Evolutionary conservation across 2,888 invertebrate species (phyloP).

Genomic region (Bibio marci): DNA sequence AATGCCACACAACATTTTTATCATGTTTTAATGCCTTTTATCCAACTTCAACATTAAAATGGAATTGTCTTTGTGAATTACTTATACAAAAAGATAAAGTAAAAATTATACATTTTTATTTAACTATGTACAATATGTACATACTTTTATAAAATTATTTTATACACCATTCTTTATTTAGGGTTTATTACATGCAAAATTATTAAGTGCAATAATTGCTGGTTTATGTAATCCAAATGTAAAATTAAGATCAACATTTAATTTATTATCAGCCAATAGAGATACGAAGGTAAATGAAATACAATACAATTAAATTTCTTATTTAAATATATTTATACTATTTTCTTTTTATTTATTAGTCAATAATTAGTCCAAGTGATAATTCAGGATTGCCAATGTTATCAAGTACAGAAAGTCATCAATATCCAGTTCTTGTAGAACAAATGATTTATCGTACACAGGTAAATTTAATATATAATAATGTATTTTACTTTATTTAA

Average conservation of each 20-base stretch:
- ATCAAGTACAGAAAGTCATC: constrained; percentile 47
- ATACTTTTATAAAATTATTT: too few species aligned
- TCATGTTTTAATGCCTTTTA: constrained; percentile 92
- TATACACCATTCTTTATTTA: constrained; percentile 9
- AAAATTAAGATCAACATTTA: constrained; percentile 56
- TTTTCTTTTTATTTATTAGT: constrained; percentile 8
- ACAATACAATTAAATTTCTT: background rate
- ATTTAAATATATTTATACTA: background rate
- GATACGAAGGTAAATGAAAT: constrained; percentile 21
- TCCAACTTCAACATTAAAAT: constrained; percentile 82
- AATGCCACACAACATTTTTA: constrained; percentile 80
- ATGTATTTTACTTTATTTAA: too few species aligned
- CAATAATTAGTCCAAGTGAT: constrained; percentile 46
- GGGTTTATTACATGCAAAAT: constrained; percentile 29
- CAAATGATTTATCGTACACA: constrained; percentile 56
- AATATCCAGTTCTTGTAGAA: constrained; percentile 59
- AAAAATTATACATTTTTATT: constrained; percentile 11
- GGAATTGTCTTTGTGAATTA: constrained; percentile 78
- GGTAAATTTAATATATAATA: constrained; percentile 19
- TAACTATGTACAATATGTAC: background rate
- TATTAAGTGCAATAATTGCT: constrained; percentile 65
- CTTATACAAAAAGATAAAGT: constrained; percentile 55
- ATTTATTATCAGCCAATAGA: constrained; percentile 37
- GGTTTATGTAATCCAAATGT: constrained; percentile 68
- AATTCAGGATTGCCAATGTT: constrained; percentile 50